Base-by-base conservation (phyloP, 2,888 invertebrate species). In the Coleophora deauratella region DNA sequence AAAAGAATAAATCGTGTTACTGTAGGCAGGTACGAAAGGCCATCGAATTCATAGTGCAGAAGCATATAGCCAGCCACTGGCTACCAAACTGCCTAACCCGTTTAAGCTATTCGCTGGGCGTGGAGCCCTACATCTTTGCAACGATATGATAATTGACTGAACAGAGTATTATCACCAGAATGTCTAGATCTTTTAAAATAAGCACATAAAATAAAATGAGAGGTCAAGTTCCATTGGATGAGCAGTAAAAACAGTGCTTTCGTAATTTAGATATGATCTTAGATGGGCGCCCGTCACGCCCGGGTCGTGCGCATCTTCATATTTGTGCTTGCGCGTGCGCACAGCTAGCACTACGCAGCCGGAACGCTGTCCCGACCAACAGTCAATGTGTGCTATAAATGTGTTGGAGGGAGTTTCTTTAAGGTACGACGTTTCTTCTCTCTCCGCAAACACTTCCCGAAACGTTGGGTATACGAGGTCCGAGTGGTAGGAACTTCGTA, bases 241-340 rank as follows among this genome's bases (percentile, higher is more conserved):
- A 10, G 15, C 21, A 8, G 42, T 42, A 38, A 47, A 39, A 48
- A 43, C 42, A 40, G 43, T 33, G 43, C 51, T 49, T 51, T 55
- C 46, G 57, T 64, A 57, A 62, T 66, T 62, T 61, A 65, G 62
- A 68, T 64, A 53, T 54, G 59, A 59, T 61, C 58, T 47, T 57
- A 52, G 55, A 53, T 58, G 54, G 52, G 54, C 50, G 51, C 54
- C 40, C 60, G 61, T 60, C 59, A 65, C 55, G 63, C 57, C 58
- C 46, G 44, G 53, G 45, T 41, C 49, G 35, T 21, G 31, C 50
- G 50, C 47, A 49, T 43, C 48, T 47, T 46, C 49, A 43, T 44
- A 55, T 35, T 40, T 41, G 36, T 49, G 55, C 50, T 50, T 57
- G 49, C 48, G 50, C 57, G 47, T 47, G 50, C 52, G 48, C 21